Evolutionary conservation across 2,113 vertebrate species (phyloP).

Genomic region (Patagioenas fasciata): DNA sequence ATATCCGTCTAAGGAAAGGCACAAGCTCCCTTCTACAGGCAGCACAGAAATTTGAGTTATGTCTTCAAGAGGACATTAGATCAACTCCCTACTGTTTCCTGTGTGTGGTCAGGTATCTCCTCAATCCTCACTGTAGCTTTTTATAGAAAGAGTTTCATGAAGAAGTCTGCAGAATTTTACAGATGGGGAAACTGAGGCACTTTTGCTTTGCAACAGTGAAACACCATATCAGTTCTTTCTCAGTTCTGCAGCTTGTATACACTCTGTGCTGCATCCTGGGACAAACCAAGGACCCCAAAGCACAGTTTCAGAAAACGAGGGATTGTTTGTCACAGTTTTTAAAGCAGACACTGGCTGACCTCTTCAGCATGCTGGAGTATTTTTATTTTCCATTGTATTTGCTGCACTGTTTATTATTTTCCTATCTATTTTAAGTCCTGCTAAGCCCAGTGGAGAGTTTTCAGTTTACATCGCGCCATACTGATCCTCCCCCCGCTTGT

Average conservation of each 20-base stretch:
- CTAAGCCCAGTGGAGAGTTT: background rate
- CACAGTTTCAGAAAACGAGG: constrained; percentile 26
- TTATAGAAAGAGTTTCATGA: background rate
- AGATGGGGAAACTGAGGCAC: background rate
- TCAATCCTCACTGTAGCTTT: background rate
- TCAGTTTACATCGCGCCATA: background rate
- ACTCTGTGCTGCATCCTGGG: constrained; percentile 34
- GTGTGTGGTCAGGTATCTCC: background rate
- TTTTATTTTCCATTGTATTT: background rate
- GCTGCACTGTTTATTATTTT: background rate
- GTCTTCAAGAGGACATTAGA: background rate
- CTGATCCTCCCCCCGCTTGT: background rate
- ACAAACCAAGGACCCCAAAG: constrained; percentile 53
- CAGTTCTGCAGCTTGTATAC: background rate
- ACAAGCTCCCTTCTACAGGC: background rate
- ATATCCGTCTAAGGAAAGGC: background rate
- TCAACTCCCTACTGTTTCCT: background rate
- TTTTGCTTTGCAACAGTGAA: background rate
- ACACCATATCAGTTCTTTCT: background rate
- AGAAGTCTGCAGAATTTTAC: background rate
- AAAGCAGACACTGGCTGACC: constrained; percentile 2
- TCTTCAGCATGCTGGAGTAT: background rate
- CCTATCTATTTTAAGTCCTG: background rate
- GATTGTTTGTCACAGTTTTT: background rate
- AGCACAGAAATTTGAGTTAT: background rate